phyloP scores from a whole-genome alignment of 2,113 vertebrate species.

The Sebastes fasciatus region DNA sequence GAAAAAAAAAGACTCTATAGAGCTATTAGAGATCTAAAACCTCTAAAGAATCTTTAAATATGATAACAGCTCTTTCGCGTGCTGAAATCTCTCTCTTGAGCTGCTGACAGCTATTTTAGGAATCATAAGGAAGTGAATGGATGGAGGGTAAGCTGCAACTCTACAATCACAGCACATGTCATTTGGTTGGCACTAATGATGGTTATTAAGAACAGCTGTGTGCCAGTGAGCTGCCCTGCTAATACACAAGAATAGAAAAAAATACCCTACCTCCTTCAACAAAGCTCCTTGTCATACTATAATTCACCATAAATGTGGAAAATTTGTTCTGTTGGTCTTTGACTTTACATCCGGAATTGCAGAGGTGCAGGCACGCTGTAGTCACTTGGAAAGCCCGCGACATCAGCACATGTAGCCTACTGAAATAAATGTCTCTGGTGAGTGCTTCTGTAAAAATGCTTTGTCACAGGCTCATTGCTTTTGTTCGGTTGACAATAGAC shows the following conservation, averaged over 20 bases:
- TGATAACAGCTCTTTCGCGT: constrained; percentile 25
- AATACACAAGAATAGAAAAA: constrained; percentile 20
- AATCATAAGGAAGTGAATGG: constrained; percentile 46
- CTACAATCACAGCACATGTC: constrained; percentile 53
- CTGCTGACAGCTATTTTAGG: constrained; percentile 43
- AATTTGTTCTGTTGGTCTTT: constrained; percentile 29
- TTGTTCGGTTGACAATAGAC: constrained; percentile 35
- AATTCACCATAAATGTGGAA: constrained; percentile 20
- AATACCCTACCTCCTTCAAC: constrained; percentile 15
- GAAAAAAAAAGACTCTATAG: background rate
- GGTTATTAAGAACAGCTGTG: constrained; percentile 81
- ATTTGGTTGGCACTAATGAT: constrained; percentile 72
- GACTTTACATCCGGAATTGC: background rate
- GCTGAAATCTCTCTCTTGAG: constrained; percentile 6
- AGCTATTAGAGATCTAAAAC: background rate
- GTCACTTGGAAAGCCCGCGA: background rate
- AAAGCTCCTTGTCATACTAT: constrained; percentile 35
- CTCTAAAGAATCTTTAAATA: background rate
- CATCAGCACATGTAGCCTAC: background rate
- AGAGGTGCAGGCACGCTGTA: background rate
- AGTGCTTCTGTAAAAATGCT: constrained; percentile 20
- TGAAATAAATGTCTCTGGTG: background rate
- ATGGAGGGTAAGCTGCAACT: constrained; percentile 37
- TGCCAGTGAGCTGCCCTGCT: constrained; percentile 30
- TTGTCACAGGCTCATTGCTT: constrained; percentile 17